phyloP scores from a whole-genome alignment of 2,797 vertebrate genomes.

The Scyliorhinus canicula region DNA sequence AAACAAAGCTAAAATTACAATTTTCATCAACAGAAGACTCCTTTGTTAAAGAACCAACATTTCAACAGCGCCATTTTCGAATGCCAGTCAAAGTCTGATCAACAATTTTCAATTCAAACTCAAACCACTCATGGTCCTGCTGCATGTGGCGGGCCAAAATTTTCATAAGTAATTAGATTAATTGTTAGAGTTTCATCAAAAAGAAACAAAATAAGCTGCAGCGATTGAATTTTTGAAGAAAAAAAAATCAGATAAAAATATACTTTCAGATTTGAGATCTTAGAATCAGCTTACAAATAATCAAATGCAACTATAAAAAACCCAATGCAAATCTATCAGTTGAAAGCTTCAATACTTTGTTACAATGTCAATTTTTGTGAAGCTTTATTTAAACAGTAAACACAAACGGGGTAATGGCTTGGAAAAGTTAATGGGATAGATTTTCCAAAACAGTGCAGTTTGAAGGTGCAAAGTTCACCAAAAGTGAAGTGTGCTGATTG shows the following conservation, averaged over 20 bases:
- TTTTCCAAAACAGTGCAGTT: conserved; percentile 5
- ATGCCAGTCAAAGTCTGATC: background rate
- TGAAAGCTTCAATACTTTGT: background rate
- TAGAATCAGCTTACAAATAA: background rate
- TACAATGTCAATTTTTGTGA: background rate
- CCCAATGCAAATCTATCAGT: background rate
- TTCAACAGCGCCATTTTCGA: background rate
- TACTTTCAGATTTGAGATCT: background rate
- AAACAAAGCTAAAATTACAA: background rate
- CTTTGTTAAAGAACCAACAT: background rate
- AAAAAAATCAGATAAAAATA: background rate
- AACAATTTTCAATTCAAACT: background rate
- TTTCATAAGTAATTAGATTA: background rate
- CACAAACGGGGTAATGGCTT: background rate
- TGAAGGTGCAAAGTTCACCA: background rate
- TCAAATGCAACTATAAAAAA: background rate
- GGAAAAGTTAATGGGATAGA: conserved; percentile 1
- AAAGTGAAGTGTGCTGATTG: background rate
- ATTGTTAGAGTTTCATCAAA: background rate
- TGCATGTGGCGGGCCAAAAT: background rate
- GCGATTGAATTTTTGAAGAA: background rate
- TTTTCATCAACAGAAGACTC: background rate
- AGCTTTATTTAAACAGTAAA: background rate
- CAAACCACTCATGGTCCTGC: background rate
- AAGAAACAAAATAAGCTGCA: background rate